phyloP scores from a whole-genome alignment of 2,888 invertebrate species.

The Dolomedes plantarius region DNA sequence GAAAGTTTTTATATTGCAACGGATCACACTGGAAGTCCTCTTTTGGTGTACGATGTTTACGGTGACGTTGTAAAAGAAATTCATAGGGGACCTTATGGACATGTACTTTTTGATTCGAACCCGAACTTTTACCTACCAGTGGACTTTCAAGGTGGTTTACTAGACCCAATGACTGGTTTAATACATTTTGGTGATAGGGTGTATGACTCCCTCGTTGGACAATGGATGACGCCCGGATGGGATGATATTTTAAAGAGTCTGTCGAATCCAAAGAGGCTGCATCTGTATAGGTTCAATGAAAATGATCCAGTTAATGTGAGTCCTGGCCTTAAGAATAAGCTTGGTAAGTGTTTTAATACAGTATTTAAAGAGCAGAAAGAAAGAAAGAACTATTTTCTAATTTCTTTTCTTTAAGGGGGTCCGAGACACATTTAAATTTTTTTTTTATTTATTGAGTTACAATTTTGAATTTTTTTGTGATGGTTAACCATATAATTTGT shows the following conservation, averaged over 20 bases:
- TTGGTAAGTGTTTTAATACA: conserved; percentile 71
- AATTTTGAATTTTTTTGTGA: no score
- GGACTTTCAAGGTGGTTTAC: conserved; percentile 81
- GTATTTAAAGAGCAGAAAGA: no score
- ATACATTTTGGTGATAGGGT: conserved; percentile 86
- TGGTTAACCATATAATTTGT: no score
- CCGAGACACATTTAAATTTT: no score
- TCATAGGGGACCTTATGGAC: conserved; percentile 93
- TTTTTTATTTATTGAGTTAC: no score
- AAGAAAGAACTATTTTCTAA: no score
- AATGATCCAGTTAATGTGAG: conserved; percentile 88
- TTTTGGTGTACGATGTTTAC: conserved; percentile 92
- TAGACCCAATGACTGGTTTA: conserved; percentile 91
- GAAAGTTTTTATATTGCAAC: conserved; percentile 90
- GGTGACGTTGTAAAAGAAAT: conserved; percentile 94
- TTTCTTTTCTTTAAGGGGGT: no score
- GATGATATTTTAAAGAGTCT: conserved; percentile 90
- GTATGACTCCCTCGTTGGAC: conserved; percentile 95
- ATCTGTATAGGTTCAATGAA: conserved; percentile 92
- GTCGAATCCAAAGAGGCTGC: conserved; percentile 90
- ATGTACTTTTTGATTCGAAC: conserved; percentile 90
- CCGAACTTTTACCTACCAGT: conserved; percentile 84
- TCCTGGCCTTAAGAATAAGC: conserved; percentile 66
- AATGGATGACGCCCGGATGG: conserved; percentile 97
- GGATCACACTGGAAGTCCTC: conserved; percentile 93